Base-by-base conservation (phyloP, 2,113 vertebrate genomes). In the Macquaria australasica region DNA sequence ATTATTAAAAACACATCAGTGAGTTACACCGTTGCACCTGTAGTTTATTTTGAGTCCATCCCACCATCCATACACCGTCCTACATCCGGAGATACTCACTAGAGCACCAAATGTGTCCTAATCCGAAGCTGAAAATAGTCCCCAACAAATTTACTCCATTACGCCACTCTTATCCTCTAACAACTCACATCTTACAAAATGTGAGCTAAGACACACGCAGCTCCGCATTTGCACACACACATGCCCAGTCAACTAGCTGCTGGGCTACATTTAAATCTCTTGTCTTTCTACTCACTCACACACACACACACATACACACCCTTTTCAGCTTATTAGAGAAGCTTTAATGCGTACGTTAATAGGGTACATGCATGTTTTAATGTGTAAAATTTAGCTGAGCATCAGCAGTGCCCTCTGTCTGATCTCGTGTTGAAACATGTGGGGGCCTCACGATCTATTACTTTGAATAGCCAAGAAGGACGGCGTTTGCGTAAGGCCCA, bases 361-460 rank as follows among this genome's bases (percentile, higher is more conserved):
- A 6, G 51, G 16, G 4, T 53, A 34, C 60, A 66, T 68, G 70
- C 20, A 14, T 84, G 86, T 82, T 82, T 82, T 89, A 79, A 88
- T 77, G 71, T 68, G 68, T 25, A 60, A 11, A 68, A 77, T 77
- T 78, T 63, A 69, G 20, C 63, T 7, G 5, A 55, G 56, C 85
- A 39, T 84, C 66, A 69, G 59, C 78, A 23, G 56, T 77, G 75
- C 51, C 88, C 84, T 83, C 67, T 63, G 66, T 79, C 51, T 79
- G 51, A 74, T 84, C 87, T 45, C 51, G 53, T 85, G 75, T 73
- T 81, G 31, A 84, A 78, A 75, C 88, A 82, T 67, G 80, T 37
- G 23, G 64, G 60, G 60, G 59, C 77, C 60, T 88, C 73, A 34
- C 59, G 15, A 84, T 81, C 79, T 71, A 79, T 80, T 60, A 74